A percentile compares a stretch with the other conserved stretches of the same genome.
phyloP scores from a whole-genome alignment of 2,797 vertebrate species.

The Discoglossus pictus region DNA sequence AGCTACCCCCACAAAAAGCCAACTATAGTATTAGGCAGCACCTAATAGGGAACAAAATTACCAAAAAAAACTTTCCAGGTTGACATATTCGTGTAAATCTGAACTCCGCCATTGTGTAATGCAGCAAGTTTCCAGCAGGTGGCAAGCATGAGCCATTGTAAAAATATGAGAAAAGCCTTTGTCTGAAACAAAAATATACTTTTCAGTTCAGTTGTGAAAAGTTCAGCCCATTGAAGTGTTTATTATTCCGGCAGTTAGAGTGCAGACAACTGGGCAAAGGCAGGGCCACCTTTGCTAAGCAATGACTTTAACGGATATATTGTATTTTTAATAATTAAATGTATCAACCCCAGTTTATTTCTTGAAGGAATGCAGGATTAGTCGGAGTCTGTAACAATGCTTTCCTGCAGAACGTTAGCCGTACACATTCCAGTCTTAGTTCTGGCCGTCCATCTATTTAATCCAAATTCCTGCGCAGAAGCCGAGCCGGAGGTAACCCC shows the following conservation, averaged over 20 bases:
- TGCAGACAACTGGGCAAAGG: constrained; percentile 10
- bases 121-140: constrained; percentile 18
- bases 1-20: no score
- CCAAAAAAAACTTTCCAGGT: no score
- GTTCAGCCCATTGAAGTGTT: constrained; percentile 45
- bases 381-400: constrained; percentile 54
- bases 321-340: no score
- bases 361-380: background rate
- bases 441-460: constrained; percentile 50
- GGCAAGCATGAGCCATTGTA: constrained; percentile 18
- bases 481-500: constrained; percentile 65
- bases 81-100: no score
- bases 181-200: constrained; percentile 34
- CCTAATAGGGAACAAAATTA: no score
- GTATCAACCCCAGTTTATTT: no score
- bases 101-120: no score
- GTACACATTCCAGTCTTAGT: constrained; percentile 57
- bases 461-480: constrained; percentile 60
- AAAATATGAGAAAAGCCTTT: constrained; percentile 22
- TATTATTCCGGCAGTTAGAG: constrained; percentile 26
- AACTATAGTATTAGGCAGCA: no score
- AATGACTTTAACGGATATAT: constrained; percentile 12
- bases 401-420: constrained; percentile 28
- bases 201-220: constrained; percentile 17
- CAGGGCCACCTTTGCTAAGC: background rate